A percentile compares a stretch with the other conserved stretches of the same genome.
Evolutionary conservation across 2,113 vertebrate species (phyloP).

Genomic region (Amphiprion percula): DNA sequence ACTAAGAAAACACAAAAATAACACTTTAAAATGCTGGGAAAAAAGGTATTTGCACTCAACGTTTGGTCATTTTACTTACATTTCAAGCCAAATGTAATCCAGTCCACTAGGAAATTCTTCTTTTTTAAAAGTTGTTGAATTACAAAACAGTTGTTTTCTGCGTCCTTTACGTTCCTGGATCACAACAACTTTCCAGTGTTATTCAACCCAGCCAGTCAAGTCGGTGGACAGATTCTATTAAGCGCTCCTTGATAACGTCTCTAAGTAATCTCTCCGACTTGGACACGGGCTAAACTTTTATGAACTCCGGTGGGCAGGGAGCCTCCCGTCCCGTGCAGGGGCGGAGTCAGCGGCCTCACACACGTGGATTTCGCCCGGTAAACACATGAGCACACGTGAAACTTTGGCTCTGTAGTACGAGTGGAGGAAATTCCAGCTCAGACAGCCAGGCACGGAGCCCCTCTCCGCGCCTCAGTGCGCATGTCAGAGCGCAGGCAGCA

Average conservation of each 20-base stretch:
- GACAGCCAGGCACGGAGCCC: not conserved
- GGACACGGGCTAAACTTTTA: slow-evolving; percentile 32
- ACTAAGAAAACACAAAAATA: not conserved
- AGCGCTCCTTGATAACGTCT: slow-evolving; percentile 13
- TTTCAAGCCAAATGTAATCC: not conserved
- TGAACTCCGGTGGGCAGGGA: slow-evolving; percentile 47
- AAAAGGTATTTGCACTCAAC: not conserved
- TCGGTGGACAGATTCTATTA: not conserved
- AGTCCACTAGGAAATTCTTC: not conserved
- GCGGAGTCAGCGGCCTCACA: slow-evolving; percentile 34
- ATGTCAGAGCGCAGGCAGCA: slow-evolving; percentile 24
- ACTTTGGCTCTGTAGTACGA: not conserved
- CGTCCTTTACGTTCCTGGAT: not conserved
- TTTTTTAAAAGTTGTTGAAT: slow-evolving; percentile 8
- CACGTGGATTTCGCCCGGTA: slow-evolving; percentile 66
- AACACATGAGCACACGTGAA: slow-evolving; percentile 73
- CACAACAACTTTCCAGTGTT: not conserved
- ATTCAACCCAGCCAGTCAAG: not conserved
- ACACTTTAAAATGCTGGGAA: no score
- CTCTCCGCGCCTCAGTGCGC: slow-evolving; percentile 27
- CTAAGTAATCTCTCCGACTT: slow-evolving; percentile 18
- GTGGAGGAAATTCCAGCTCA: slow-evolving; percentile 52
- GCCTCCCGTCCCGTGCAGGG: not conserved
- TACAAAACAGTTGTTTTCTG: not conserved
- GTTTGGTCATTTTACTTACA: slow-evolving; percentile 51